Conservation (phyloP, 2,888 invertebrate genomes). For the Ochropacha duplaris region DNA sequence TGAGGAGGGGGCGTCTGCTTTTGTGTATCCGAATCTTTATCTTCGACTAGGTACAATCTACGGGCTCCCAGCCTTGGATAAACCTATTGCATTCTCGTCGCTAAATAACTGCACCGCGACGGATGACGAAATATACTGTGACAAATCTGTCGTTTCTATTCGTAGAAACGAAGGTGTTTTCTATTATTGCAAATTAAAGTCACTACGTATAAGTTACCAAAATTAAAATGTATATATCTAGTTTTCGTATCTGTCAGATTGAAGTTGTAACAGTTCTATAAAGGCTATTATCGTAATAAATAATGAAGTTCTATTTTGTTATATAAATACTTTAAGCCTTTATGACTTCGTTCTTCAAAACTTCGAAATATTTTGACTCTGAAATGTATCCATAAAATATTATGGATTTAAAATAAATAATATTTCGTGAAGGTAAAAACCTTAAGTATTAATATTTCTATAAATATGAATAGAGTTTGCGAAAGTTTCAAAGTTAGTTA, state of each 20-base stretch:
- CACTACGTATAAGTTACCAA: neutral
- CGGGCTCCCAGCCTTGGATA: constrained; percentile 39
- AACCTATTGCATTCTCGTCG: constrained; percentile 61
- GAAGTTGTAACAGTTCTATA: neutral
- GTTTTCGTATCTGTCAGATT: neutral
- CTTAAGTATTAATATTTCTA: too few relatives aligned
- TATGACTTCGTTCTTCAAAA: too few relatives aligned
- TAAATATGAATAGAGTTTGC: too few relatives aligned
- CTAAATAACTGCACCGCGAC: constrained; percentile 13
- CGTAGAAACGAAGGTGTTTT: neutral
- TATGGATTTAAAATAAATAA: too few relatives aligned
- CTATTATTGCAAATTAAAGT: neutral
- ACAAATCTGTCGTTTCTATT: constrained; percentile 33
- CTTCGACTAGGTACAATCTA: constrained; percentile 57
- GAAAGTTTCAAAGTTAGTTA: too few relatives aligned
- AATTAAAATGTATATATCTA: neutral
- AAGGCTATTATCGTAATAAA: neutral
- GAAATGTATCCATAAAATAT: too few relatives aligned
- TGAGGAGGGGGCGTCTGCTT: constrained; percentile 53
- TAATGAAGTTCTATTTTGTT: neutral
- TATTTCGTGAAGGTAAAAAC: too few relatives aligned
- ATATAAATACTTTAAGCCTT: too few relatives aligned
- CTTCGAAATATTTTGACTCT: too few relatives aligned
- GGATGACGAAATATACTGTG: constrained; percentile 34
- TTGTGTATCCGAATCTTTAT: constrained; percentile 66